A percentile compares a stretch with the other conserved stretches of the same genome.
Evolutionary conservation across 35 echinoderm and acorn worm genomes (phyloP).

Genomic region (Apostichopus parvimensis): DNA sequence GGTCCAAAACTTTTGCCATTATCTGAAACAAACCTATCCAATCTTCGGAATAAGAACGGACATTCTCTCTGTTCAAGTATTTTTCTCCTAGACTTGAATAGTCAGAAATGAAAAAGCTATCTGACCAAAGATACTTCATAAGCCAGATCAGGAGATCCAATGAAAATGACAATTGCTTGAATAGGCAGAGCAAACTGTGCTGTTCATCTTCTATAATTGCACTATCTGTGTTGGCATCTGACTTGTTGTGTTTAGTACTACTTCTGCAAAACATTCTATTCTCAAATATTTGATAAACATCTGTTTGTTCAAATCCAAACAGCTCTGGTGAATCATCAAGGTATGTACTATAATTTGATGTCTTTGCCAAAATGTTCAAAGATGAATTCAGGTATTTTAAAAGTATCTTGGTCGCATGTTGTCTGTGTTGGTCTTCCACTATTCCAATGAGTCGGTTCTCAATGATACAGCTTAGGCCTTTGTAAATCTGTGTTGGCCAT

Average conservation of each 20-base stretch:
- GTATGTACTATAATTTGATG: not conserved
- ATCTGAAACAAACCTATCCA: not conserved
- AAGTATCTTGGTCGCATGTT: not conserved
- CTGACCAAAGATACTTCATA: not conserved
- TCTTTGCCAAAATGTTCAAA: not conserved
- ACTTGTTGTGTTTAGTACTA: not conserved
- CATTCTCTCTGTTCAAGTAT: not conserved
- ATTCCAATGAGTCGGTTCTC: not conserved
- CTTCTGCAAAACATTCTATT: not conserved
- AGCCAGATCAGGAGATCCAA: not conserved
- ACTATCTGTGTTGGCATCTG: not conserved
- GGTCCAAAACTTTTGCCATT: not conserved
- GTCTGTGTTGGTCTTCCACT: not conserved
- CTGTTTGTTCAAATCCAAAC: not conserved
- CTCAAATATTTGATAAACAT: not conserved
- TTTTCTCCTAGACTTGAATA: not conserved
- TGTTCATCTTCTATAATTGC: not conserved
- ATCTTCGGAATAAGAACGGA: not conserved
- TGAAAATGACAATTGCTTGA: not conserved
- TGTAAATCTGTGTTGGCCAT: not conserved
- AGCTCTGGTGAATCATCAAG: not conserved
- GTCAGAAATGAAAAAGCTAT: not conserved
- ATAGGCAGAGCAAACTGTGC: not conserved
- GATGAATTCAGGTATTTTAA: not conserved
- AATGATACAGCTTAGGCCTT: not conserved